Evolutionary conservation across 2,113 vertebrate species (phyloP).

Genomic region (Pterophyllum scalare): DNA sequence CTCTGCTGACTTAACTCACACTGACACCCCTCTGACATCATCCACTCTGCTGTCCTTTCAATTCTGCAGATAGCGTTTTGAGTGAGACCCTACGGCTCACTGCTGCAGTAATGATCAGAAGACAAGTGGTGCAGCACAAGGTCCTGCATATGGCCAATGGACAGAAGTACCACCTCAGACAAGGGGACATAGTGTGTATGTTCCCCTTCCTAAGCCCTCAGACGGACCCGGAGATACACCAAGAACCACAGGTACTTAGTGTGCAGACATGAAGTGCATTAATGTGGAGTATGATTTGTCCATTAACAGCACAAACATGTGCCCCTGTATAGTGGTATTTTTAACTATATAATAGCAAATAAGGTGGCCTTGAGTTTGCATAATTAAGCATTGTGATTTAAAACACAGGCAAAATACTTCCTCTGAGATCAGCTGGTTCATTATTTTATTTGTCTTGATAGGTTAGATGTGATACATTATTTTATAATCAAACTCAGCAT

Average conservation of each 20-base stretch:
- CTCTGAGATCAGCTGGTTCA: conserved; percentile 17
- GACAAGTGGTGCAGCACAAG: conserved; percentile 84
- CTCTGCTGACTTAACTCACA: conserved; percentile 14
- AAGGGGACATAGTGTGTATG: conserved; percentile 86
- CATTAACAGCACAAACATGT: neutral
- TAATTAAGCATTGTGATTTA: conserved; percentile 44
- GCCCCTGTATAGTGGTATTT: neutral
- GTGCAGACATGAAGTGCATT: too few species aligned
- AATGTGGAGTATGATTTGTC: neutral
- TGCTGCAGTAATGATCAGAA: conserved; percentile 87
- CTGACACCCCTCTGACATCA: conserved; percentile 46
- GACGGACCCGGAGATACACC: conserved; percentile 87
- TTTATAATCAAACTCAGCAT: neutral
- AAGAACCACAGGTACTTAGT: conserved; percentile 85
- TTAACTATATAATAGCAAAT: neutral
- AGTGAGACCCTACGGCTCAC: conserved; percentile 88
- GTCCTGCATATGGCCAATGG: conserved; percentile 78
- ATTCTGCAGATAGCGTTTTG: conserved; percentile 84
- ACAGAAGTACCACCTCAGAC: conserved; percentile 81
- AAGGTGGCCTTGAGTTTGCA: conserved; percentile 11
- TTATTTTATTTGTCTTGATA: neutral
- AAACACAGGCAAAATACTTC: conserved; percentile 24
- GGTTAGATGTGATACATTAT: neutral
- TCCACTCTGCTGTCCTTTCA: conserved; percentile 40
- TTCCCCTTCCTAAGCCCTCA: conserved; percentile 92